These are phyloP conservation scores for Manis javanica DNA, from an alignment of 2,797 vertebrate species.

Conservation along the genomic window DNA sequence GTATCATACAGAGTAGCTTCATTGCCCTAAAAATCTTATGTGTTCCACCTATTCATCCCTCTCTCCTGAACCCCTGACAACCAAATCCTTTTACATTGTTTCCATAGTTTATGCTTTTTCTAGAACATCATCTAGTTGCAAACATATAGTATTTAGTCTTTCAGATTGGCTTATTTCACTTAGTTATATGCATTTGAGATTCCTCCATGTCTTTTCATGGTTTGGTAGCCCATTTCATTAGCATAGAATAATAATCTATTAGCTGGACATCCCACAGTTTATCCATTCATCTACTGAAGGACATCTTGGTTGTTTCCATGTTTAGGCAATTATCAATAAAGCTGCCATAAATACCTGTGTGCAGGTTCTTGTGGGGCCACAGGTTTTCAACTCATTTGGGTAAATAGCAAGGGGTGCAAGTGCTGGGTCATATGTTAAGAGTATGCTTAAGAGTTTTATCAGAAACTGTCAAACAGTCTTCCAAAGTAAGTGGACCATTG, in stretches of 20 bases:
- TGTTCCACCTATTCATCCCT: not conserved
- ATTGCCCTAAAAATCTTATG: not conserved
- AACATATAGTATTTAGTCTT: not conserved
- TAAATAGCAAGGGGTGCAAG: not conserved
- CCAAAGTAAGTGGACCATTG: not conserved
- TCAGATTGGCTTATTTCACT: not conserved
- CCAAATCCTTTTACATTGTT: not conserved
- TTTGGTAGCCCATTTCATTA: not conserved
- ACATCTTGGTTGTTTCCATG: not conserved
- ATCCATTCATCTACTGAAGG: not conserved
- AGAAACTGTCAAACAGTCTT: not conserved
- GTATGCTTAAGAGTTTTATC: not conserved
- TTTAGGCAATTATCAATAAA: not conserved
- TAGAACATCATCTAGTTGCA: not conserved
- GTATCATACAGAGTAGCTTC: not conserved
- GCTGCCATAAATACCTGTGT: not conserved
- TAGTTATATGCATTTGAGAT: not conserved
- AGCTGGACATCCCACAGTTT: not conserved
- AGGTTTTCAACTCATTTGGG: not conserved
- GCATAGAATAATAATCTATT: not conserved
- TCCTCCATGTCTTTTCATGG: not conserved
- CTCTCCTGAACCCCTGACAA: not conserved
- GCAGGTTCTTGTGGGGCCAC: not conserved
- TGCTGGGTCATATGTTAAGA: not conserved
- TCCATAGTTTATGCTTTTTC: not conserved